phyloP scores from a whole-genome alignment of 2,888 invertebrate species.

The Parnassius orleans region DNA sequence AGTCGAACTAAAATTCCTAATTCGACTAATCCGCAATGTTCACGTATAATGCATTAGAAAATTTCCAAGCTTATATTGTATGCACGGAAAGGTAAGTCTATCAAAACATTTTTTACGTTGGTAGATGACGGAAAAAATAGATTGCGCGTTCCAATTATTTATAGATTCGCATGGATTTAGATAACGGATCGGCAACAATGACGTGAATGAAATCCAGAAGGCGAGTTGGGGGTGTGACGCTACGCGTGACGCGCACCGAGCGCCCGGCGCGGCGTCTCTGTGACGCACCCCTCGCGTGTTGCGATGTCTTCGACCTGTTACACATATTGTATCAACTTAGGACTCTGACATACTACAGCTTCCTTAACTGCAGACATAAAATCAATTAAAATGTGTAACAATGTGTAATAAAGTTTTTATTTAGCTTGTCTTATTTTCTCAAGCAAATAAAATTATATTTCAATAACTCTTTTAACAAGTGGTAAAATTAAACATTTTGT shows the following conservation, averaged over 20 bases:
- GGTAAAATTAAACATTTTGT: no score
- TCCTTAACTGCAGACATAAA: no score
- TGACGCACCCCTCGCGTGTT: slow-evolving; percentile 48
- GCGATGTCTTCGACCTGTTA: background rate
- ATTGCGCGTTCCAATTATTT: slow-evolving; percentile 31
- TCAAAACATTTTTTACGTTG: slow-evolving; percentile 12
- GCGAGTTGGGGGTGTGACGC: slow-evolving; percentile 40
- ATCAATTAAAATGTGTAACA: no score
- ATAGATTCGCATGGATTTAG: slow-evolving; percentile 37
- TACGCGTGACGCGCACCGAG: slow-evolving; percentile 39
- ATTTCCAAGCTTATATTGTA: no score
- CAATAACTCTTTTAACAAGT: no score
- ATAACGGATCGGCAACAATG: slow-evolving; percentile 31
- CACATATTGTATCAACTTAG: background rate
- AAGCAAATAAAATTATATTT: no score
- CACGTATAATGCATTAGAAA: no score
- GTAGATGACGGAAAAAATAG: slow-evolving; percentile 16
- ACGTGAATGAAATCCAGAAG: slow-evolving; percentile 28
- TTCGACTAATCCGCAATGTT: no score
- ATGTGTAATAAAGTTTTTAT: no score
- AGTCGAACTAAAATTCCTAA: no score
- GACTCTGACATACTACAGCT: slow-evolving; percentile 2
- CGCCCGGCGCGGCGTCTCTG: slow-evolving; percentile 32
- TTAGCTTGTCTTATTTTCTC: no score
- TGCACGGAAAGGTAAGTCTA: no score